Evolutionary conservation across 2,797 vertebrate species (phyloP).

Genomic region (Lerista edwardsae): DNA sequence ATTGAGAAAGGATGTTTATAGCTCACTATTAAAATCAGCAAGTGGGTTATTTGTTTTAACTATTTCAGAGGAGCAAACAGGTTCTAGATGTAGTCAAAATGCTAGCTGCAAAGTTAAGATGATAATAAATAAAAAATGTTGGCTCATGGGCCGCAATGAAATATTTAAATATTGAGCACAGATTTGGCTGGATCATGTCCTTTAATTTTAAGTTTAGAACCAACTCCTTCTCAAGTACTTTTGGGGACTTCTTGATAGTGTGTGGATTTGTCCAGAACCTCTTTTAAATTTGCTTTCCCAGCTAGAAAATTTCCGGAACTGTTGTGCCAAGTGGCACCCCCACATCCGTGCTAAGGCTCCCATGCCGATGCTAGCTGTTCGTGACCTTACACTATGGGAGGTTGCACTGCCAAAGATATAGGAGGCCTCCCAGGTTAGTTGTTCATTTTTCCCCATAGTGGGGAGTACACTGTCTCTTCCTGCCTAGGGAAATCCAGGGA

Average conservation of each 20-base stretch:
- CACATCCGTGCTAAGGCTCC: no score
- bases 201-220: neutral
- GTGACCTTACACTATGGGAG: no score
- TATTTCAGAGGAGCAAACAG: constrained; percentile 12
- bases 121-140: neutral
- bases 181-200: neutral
- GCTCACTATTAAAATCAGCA: constrained; percentile 16
- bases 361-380: no score
- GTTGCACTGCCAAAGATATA: no score
- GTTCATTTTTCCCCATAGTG: neutral
- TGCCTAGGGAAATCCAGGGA: neutral
- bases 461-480: neutral
- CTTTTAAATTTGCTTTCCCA: neutral
- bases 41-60: constrained; percentile 31
- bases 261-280: neutral
- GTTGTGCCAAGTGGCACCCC: no score
- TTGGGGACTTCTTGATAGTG: neutral
- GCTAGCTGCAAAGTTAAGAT: neutral
- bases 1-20: constrained; percentile 31
- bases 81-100: constrained; percentile 18
- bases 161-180: constrained; percentile 6
- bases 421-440: neutral
- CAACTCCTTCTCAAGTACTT: no score
- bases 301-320: neutral
- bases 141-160: neutral